Evolutionary conservation across 2,888 invertebrate species (phyloP).

Genomic region (Epirrhoe tristata): DNA sequence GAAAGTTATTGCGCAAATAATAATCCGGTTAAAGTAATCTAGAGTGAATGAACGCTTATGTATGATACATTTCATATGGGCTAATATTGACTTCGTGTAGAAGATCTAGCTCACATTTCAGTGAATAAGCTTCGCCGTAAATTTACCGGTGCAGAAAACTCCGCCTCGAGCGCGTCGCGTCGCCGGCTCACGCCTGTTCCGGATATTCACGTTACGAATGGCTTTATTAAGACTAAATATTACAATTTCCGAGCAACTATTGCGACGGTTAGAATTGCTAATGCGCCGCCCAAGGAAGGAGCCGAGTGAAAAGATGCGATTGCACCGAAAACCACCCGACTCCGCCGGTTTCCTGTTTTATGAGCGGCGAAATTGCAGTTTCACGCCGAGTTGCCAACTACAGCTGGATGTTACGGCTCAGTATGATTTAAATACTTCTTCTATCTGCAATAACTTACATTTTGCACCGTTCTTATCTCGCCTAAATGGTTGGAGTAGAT

Average conservation of each 20-base stretch:
- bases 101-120: conserved; percentile 41
- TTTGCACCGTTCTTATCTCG: conserved; percentile 26
- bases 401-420: conserved; percentile 64
- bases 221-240: conserved; percentile 83
- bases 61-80: conserved; percentile 29
- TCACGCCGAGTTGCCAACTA: conserved; percentile 66
- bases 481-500: conserved; percentile 33
- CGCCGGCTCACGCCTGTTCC: conserved; percentile 66
- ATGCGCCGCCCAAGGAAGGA: conserved; percentile 66
- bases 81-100: conserved; percentile 40
- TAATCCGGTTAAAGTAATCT: conserved; percentile 24
- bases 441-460: conserved; percentile 48
- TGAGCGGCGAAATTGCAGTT: conserved; percentile 77
- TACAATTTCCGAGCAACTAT: conserved; percentile 79
- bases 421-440: conserved; percentile 65
- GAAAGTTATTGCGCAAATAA: conserved; percentile 26
- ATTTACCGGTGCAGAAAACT: conserved; percentile 58
- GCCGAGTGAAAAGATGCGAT: conserved; percentile 77
- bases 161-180: conserved; percentile 63
- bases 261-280: conserved; percentile 78
- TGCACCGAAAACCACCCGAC: conserved; percentile 63
- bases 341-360: conserved; percentile 69
- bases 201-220: conserved; percentile 79
- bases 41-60: conserved; percentile 22
- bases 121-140: conserved; percentile 66